Evolutionary conservation across 2,888 invertebrate genomes (phyloP).

Genomic region (Phortica okadai): DNA sequence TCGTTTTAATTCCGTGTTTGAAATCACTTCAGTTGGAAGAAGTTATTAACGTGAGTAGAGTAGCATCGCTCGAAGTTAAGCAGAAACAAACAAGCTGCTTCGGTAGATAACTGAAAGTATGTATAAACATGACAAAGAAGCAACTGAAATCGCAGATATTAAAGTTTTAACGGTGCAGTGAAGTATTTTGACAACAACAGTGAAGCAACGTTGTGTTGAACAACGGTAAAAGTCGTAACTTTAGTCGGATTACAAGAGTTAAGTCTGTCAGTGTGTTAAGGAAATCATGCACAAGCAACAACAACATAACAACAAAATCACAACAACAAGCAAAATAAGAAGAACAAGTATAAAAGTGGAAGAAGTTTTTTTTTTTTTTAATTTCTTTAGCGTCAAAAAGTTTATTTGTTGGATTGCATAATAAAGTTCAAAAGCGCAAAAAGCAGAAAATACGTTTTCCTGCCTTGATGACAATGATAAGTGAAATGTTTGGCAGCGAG

Average conservation of each 20-base stretch:
- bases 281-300: conserved; percentile 3
- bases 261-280: not conserved
- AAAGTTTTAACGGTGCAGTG: conserved; percentile 15
- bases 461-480: not conserved
- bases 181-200: not conserved
- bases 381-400: not conserved
- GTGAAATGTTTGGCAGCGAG: too few relatives aligned
- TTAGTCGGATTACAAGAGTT: not conserved
- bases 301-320: not conserved
- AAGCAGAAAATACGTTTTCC: not conserved
- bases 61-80: too few relatives aligned
- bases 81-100: too few relatives aligned
- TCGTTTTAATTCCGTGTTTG: too few relatives aligned
- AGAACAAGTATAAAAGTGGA: not conserved
- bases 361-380: not conserved
- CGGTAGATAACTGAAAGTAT: not conserved
- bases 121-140: not conserved
- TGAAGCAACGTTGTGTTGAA: not conserved
- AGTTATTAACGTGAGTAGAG: too few relatives aligned
- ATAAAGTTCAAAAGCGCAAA: conserved; percentile 29
- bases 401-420: conserved; percentile 28
- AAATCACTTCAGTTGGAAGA: too few relatives aligned
- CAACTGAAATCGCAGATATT: not conserved
- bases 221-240: not conserved
- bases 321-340: not conserved